A percentile compares a stretch with the other conserved stretches of the same genome.
Evolutionary conservation across 2,797 vertebrate genomes (phyloP).

Genomic region (Paedocypris micromegethes): DNA sequence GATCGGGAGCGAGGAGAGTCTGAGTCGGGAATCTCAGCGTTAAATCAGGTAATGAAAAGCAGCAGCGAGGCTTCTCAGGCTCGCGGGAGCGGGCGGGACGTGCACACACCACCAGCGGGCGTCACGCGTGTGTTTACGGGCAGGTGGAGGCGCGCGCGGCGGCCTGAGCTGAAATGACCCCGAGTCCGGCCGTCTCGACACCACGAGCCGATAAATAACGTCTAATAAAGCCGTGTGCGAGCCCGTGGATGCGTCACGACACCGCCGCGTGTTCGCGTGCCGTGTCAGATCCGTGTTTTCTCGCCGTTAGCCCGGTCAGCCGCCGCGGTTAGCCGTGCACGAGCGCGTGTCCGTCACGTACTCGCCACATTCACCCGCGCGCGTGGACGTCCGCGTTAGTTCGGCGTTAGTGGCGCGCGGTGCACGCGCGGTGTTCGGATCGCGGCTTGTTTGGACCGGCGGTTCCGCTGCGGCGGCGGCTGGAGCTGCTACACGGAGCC

Average conservation of each 20-base stretch:
- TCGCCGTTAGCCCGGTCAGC: slow-evolving; percentile 28
- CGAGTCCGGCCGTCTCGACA: slow-evolving; percentile 14
- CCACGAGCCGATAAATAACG: slow-evolving; percentile 12
- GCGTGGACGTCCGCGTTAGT: no score
- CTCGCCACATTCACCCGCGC: background rate
- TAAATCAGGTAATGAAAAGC: slow-evolving; percentile 76
- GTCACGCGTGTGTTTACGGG: slow-evolving; percentile 20
- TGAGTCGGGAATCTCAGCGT: slow-evolving; percentile 67
- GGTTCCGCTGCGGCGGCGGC: no score
- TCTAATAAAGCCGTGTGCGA: background rate
- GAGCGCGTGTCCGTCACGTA: background rate
- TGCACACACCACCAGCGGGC: no score
- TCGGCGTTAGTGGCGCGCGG: no score
- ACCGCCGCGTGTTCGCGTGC: background rate
- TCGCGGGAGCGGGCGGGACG: no score
- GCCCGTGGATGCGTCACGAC: background rate
- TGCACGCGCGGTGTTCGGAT: no score
- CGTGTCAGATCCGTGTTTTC: background rate
- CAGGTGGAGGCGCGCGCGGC: slow-evolving; percentile 22
- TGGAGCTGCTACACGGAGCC: no score
- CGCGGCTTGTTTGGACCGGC: no score
- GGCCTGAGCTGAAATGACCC: slow-evolving; percentile 54
- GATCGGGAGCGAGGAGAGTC: slow-evolving; percentile 73
- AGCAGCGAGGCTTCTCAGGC: background rate
- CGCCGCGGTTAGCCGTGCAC: slow-evolving; percentile 16